phyloP scores from a whole-genome alignment of 1,140 invertebrate genomes.

The Sipha flava region DNA sequence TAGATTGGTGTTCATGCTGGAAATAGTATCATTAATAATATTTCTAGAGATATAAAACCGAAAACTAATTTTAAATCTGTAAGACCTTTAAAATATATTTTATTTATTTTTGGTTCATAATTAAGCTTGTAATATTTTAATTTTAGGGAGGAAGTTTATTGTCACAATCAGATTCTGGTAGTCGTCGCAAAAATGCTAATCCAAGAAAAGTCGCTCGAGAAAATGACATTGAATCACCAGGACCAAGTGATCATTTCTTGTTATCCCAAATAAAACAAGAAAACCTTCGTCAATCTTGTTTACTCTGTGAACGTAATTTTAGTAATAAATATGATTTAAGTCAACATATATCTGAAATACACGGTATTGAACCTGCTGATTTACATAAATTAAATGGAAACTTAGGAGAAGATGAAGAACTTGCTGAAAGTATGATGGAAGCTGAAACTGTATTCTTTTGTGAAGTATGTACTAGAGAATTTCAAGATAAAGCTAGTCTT shows the following conservation, averaged over 20 bases:
- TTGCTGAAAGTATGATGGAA: slow-evolving; percentile 40
- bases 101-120: no score
- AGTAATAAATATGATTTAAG: slow-evolving; percentile 44
- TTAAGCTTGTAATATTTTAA: no score
- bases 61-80: not conserved
- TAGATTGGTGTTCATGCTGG: slow-evolving; percentile 16
- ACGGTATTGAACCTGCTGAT: slow-evolving; percentile 45
- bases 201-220: slow-evolving; percentile 39
- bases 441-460: slow-evolving; percentile 46
- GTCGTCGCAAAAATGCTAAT: slow-evolving; percentile 39
- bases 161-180: slow-evolving; percentile 30
- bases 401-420: slow-evolving; percentile 32
- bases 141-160: not conserved
- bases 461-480: slow-evolving; percentile 49
- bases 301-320: slow-evolving; percentile 47
- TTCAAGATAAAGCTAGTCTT: slow-evolving; percentile 49
- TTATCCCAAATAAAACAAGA: slow-evolving; percentile 1
- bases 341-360: slow-evolving; percentile 46
- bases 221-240: not conserved
- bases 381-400: slow-evolving; percentile 25
- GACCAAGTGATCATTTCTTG: not conserved
- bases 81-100: not conserved
- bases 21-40: slow-evolving; percentile 1
- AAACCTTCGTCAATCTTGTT: slow-evolving; percentile 38
- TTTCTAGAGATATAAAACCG: not conserved